Evolutionary conservation across 2,113 vertebrate genomes (phyloP), one percentile per base, ranked within the genome.

Genomic region (Melanotaenia duboulayi): DNA sequence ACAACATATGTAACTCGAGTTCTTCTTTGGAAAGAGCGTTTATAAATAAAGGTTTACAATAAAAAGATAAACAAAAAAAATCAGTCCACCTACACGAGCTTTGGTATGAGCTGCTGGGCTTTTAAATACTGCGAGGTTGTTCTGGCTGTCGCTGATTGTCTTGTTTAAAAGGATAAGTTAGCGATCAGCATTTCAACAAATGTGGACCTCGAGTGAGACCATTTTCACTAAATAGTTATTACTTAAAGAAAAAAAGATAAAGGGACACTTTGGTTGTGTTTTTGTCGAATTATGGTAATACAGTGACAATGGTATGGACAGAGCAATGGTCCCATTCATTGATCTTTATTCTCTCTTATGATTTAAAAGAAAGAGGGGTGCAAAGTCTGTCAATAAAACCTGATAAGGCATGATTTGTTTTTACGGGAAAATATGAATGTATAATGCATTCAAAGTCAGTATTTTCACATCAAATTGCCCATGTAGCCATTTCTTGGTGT

Each of bases 41-140:
- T 58, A 0, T 2, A 35, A 20, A n/a, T 12, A 50, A 39, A 49
- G 22, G 0, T 7, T 0, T 7, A 20, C 4, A 0, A 23, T 7
- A 52, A 42, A 66, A 23, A 24, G 40, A 20, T 0, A n/a, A 28
- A 28, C 3, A 6, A 6, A 4, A 28, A 11, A 12, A 1, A 0
- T 2, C 0, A 8, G 19, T 60, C 74, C 63, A 39, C 71, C 52
- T 55, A 12, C 3, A 1, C 3, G 3, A 1, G 25, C 0, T 37
- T 65, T 93, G 87, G 90, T 92, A 74, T 69, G 61, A 65, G 2
- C 87, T 11, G 50, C 32, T 54, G 11, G 76, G 59, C 70, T 79
- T 91, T 91, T 82, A 90, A 92, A 90, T 71, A 61, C 59, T 1
- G 8, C 6, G 16, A 73, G 60, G 7, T 24, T 19, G 55, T 13